Evolutionary conservation across 1,140 invertebrate species (phyloP).

Genomic region (Pogonomyrmex californicus): DNA sequence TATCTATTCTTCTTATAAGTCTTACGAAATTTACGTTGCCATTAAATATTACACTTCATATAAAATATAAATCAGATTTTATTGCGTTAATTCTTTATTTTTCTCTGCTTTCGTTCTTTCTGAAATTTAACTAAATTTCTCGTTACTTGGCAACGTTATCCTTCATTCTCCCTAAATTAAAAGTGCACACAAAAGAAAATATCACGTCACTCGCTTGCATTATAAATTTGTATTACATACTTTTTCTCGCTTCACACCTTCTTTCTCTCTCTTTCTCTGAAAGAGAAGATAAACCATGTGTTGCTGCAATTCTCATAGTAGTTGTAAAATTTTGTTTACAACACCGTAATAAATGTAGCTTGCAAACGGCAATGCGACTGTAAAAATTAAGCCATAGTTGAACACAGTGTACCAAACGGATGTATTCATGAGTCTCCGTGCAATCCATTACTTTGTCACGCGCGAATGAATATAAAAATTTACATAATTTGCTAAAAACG

Average conservation of each 20-base stretch:
- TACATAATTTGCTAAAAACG: constrained; percentile 34
- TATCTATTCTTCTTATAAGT: background rate
- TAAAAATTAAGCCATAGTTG: background rate
- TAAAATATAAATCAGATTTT: constrained; percentile 15
- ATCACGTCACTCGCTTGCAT: background rate
- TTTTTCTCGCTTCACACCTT: background rate
- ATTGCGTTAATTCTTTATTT: background rate
- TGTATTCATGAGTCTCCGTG: background rate
- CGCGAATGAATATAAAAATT: background rate
- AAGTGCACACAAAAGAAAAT: background rate
- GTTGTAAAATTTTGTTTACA: constrained; percentile 1
- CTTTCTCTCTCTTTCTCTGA: background rate
- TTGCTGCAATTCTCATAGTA: background rate
- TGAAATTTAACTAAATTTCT: background rate
- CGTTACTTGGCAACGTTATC: background rate
- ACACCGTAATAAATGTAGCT: constrained; percentile 5
- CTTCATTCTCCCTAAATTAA: background rate
- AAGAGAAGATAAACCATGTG: background rate
- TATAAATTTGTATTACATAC: constrained; percentile 4
- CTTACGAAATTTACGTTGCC: background rate
- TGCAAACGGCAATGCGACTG: background rate
- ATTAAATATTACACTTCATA: constrained; percentile 26
- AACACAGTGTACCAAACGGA: background rate
- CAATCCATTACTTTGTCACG: background rate
- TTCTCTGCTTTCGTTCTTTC: background rate